A percentile compares a stretch with the other conserved stretches of the same genome.
Evolutionary conservation across 2,113 vertebrate species (phyloP).

Genomic region (Anoplopoma fimbria): DNA sequence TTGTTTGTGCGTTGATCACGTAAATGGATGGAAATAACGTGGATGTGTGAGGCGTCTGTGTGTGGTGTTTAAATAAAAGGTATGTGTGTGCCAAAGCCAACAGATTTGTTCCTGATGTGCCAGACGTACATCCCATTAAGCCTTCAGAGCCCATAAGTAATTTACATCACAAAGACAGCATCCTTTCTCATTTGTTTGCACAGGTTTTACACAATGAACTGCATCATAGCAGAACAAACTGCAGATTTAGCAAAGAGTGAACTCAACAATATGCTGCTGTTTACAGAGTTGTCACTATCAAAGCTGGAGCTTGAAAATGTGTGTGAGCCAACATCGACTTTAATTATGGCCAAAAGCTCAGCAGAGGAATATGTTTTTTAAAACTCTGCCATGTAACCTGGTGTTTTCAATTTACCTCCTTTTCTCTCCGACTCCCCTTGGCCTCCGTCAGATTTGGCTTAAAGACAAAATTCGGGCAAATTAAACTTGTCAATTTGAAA

Average conservation of each 20-base stretch:
- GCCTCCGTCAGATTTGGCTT: slow-evolving; percentile 20
- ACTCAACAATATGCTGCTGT: slow-evolving; percentile 46
- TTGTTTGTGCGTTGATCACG: slow-evolving; percentile 17
- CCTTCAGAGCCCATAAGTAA: slow-evolving; percentile 58
- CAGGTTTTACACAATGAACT: slow-evolving; percentile 44
- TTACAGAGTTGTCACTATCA: slow-evolving; percentile 48
- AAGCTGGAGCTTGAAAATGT: slow-evolving; percentile 28
- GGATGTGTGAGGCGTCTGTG: slow-evolving; percentile 39
- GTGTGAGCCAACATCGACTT: slow-evolving; percentile 39
- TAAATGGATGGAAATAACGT: slow-evolving; percentile 9
- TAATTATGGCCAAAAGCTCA: slow-evolving; percentile 48
- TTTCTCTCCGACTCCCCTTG: slow-evolving; percentile 27
- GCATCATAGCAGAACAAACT: slow-evolving; percentile 30
- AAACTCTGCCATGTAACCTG: slow-evolving; percentile 46
- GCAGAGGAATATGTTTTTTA: slow-evolving; percentile 36
- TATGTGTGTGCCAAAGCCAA: slow-evolving; percentile 60
- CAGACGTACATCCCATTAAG: slow-evolving; percentile 68
- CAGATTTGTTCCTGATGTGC: slow-evolving; percentile 68
- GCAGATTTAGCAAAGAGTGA: slow-evolving; percentile 29
- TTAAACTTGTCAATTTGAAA: slow-evolving; percentile 61
- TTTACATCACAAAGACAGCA: slow-evolving; percentile 74
- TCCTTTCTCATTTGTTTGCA: slow-evolving; percentile 48
- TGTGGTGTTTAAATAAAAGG: slow-evolving; percentile 53
- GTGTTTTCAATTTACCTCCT: slow-evolving; percentile 60
- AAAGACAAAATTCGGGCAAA: slow-evolving; percentile 50